Base-by-base conservation (phyloP, 2,888 invertebrate species). In the Netelia inedita region DNA sequence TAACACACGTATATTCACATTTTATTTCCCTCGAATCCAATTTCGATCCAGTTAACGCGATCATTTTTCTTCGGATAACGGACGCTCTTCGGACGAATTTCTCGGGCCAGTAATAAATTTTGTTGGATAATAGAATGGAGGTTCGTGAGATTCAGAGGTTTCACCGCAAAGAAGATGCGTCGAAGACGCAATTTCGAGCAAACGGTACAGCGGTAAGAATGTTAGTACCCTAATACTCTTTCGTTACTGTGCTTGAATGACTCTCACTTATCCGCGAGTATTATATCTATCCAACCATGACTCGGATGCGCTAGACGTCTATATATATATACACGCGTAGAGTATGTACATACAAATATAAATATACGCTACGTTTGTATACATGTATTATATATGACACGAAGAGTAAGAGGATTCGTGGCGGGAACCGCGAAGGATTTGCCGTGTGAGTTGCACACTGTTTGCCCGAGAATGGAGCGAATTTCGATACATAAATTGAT, bases 401-500 rank as follows among this genome's bases (percentile, higher is more conserved):
- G 79, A 79, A 65, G 68, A 53, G 75, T 75, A 75, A 83, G 79
- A 83, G 79, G 83, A 83, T 83, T 83, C 75, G 79, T 72, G 83
- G 75, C 53, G 6, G 57, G 28, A 59, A 69, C 63, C 65, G 46
- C 59, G 75, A 46, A 79, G 79, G 71, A 79, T 75, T 79, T 65
- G 71, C 66, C 76, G 61, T 35, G 50, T 66, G 75, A 57, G 53
- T 79, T 75, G 79, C 71, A 57, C 79, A 71, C 83, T 71, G 83
- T 79, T 83, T 79, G 71, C 59, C 75, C 57, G 65, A 66, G 79
- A 83, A 79, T 75, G 50, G 53, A 79, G 75, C 74, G 83, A 79
- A 75, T 79, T 83, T 83, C 79, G 74, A 75, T 72, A 83, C 79
- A 79, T 75, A 83, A 83, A 83, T 83, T 79, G 83, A 79, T 83